phyloP scores from a whole-genome alignment of 2,113 vertebrate genomes.

The Albula goreensis region DNA sequence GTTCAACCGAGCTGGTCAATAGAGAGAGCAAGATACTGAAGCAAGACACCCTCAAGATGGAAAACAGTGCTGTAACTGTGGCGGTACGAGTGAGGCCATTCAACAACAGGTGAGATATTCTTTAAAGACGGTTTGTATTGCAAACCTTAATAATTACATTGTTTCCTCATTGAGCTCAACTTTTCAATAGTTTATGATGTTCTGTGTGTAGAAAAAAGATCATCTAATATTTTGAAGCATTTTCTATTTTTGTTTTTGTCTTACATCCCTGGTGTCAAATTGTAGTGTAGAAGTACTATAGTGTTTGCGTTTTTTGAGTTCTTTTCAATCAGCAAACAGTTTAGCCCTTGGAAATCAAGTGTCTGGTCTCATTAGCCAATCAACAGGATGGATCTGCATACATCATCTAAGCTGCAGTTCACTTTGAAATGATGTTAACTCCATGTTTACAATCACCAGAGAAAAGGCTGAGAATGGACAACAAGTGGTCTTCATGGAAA shows the following conservation, averaged over 20 bases:
- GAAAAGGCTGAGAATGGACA: constrained; percentile 75
- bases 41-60: constrained; percentile 66
- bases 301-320: too few species aligned
- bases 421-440: constrained; percentile 1
- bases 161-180: constrained; percentile 3
- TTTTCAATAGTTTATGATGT: too few species aligned
- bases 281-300: too few species aligned
- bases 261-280: too few species aligned
- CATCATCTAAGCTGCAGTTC: not conserved
- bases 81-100: constrained; percentile 89
- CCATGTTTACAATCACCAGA: constrained; percentile 55
- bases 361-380: too few species aligned
- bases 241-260: too few species aligned
- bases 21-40: constrained; percentile 31
- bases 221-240: too few species aligned
- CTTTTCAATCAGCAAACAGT: too few species aligned
- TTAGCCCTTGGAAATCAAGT: too few species aligned
- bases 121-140: not conserved
- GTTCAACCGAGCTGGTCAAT: constrained; percentile 31
- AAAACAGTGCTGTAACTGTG: constrained; percentile 86
- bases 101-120: constrained; percentile 76
- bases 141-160: not conserved
- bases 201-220: too few species aligned
- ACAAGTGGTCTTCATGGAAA: constrained; percentile 79
- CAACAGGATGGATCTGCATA: not conserved